Evolutionary conservation across 2,888 invertebrate genomes (phyloP), one percentile per base, ranked within the genome.

Genomic region (Eueremaeus valkanovi): DNA sequence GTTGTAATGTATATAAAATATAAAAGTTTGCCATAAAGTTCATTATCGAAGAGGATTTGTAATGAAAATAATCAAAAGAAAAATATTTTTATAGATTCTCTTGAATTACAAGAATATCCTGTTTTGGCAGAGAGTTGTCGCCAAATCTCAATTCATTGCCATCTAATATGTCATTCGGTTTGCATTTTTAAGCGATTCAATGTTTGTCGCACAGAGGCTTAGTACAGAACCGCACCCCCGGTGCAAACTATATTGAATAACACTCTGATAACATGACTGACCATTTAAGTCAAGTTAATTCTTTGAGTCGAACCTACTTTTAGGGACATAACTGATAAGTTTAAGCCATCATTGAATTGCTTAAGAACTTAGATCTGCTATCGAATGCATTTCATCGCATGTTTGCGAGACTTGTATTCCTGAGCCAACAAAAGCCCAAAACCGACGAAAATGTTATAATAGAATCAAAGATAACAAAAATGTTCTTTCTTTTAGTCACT

Each of bases 311-410:
- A 51, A 9, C 27, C 9, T 58, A 36, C 21, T 31, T 66, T 11
- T 66, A 11, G 13, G 11, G 21, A 9, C 36, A 66, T n/a, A 31
- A 36, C 36, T 66, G 66, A 66, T 66, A 66, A 66, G 66, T 36
- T 31, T 24, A 29, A 61, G 16, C 31, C 66, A 66, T n/a, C n/a
- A n/a, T 66, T 33, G 1, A 31, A 31, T 16, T 11, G 21, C 18
- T 66, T 31, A 36, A 36, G 9, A n/a, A 31, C 36, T 21, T n/a
- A 11, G 66, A 33, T 18, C 9, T 61, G 61, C 61, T 36, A 36
- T 66, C 66, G 36, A 66, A 66, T 66, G 66, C 29, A 66, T 66
- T 66, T 66, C 66, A 66, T 21, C 66, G 66, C 21, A 51, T 51
- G 21, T 51, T 51, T 51, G 51, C 51, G 51, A 51, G 51, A 51